Evolutionary conservation across 2,888 invertebrate genomes (phyloP).

Genomic region (Parascotia fuliginaria): DNA sequence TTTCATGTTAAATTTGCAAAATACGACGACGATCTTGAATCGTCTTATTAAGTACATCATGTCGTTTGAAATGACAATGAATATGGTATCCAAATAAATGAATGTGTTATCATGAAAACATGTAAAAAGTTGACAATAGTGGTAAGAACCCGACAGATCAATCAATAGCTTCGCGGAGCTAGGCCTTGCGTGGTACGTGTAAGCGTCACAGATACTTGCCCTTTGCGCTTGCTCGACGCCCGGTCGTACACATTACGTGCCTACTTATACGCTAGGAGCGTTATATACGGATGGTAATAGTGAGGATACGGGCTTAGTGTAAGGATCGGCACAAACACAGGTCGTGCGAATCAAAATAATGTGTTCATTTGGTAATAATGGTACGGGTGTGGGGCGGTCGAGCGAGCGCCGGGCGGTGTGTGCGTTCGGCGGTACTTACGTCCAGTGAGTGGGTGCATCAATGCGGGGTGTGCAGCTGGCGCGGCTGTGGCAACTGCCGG

Average conservation of each 20-base stretch:
- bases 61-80: slow-evolving; percentile 7
- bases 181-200: slow-evolving; percentile 84
- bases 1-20: slow-evolving; percentile 2
- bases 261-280: slow-evolving; percentile 20
- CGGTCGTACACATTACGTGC: slow-evolving; percentile 26
- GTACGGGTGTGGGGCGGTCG: slow-evolving; percentile 63
- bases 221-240: slow-evolving; percentile 74
- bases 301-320: slow-evolving; percentile 38
- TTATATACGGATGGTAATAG: slow-evolving; percentile 17
- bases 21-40: background rate
- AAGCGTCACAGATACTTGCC: slow-evolving; percentile 84
- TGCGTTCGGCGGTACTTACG: slow-evolving; percentile 95
- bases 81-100: slow-evolving; percentile 23
- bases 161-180: slow-evolving; percentile 81
- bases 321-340: slow-evolving; percentile 49
- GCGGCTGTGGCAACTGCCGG: slow-evolving; percentile 98
- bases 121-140: slow-evolving; percentile 68
- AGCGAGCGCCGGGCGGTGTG: slow-evolving; percentile 80
- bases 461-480: slow-evolving; percentile 98
- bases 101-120: slow-evolving; percentile 73
- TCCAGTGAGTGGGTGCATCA: slow-evolving; percentile 99
- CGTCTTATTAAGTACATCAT: slow-evolving; percentile 7
- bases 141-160: slow-evolving; percentile 77
- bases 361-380: slow-evolving; percentile 45
- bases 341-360: slow-evolving; percentile 51